Conservation (phyloP, 2,797 vertebrate genomes). For the Dendrocincla fuliginosa region DNA sequence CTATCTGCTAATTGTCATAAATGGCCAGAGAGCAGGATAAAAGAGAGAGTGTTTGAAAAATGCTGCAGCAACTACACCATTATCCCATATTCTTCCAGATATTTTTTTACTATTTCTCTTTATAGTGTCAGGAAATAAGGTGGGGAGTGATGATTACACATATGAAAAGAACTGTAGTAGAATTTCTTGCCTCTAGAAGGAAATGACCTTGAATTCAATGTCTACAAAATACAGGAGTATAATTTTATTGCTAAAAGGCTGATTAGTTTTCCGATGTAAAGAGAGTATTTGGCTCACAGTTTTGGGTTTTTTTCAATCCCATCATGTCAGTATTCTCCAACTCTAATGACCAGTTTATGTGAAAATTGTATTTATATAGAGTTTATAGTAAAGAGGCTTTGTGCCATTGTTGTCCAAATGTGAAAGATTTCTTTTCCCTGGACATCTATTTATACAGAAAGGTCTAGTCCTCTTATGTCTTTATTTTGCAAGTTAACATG, state of each 20-base stretch:
- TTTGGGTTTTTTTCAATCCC: background rate
- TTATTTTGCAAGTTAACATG: background rate
- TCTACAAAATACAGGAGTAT: background rate
- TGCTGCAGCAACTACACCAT: fast-evolving
- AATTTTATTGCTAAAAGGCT: background rate
- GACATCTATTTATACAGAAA: background rate
- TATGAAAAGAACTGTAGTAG: background rate
- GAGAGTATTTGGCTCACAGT: background rate
- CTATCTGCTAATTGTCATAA: background rate
- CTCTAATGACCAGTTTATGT: background rate
- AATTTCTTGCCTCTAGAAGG: background rate
- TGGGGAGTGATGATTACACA: fast-evolving
- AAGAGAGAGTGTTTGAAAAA: background rate
- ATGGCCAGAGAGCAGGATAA: background rate
- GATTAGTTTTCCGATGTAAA: background rate
- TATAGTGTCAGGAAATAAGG: background rate
- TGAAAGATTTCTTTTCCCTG: background rate
- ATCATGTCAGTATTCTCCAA: background rate
- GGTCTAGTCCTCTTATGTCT: background rate
- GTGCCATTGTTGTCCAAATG: background rate
- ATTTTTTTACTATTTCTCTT: background rate
- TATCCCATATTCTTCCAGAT: background rate
- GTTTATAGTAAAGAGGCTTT: background rate
- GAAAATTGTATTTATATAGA: background rate
- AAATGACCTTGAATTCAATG: background rate